These are phyloP conservation scores for Xanthia togata DNA, from an alignment of 2,888 invertebrate genomes.

Conservation along the genomic window DNA sequence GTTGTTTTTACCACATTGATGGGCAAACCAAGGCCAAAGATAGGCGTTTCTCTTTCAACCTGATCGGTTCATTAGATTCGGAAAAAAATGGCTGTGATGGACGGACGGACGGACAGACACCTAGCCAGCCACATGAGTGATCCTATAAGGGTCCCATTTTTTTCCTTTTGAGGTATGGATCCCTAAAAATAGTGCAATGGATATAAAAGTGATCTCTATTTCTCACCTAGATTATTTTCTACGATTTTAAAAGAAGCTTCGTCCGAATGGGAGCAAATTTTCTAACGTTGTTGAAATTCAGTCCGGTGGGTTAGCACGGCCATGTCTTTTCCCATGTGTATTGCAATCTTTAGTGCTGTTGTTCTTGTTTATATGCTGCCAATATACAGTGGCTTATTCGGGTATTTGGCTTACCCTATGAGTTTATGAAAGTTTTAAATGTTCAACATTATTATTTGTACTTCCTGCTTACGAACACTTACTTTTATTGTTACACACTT, in stretches of 20 bases:
- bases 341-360: slow-evolving; percentile 65
- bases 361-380: slow-evolving; percentile 50
- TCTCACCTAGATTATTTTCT: slow-evolving; percentile 58
- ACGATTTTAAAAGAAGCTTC: slow-evolving; percentile 54
- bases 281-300: slow-evolving; percentile 61
- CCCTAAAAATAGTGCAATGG: not conserved
- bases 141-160: no score
- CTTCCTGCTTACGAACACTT: not conserved
- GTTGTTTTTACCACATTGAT: no score
- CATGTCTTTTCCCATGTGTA: slow-evolving; percentile 62
- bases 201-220: slow-evolving; percentile 17
- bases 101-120: no score
- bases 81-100: no score
- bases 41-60: no score
- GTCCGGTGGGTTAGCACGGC: slow-evolving; percentile 22
- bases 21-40: no score
- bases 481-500: no score
- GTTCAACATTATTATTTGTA: no score
- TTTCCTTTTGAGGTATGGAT: no score
- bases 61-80: no score
- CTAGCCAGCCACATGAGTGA: no score
- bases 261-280: slow-evolving; percentile 51
- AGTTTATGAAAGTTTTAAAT: not conserved
- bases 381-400: slow-evolving; percentile 37
- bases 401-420: not conserved